phyloP scores from a whole-genome alignment of 2,888 invertebrate genomes.

The Amphimallon solstitiale region DNA sequence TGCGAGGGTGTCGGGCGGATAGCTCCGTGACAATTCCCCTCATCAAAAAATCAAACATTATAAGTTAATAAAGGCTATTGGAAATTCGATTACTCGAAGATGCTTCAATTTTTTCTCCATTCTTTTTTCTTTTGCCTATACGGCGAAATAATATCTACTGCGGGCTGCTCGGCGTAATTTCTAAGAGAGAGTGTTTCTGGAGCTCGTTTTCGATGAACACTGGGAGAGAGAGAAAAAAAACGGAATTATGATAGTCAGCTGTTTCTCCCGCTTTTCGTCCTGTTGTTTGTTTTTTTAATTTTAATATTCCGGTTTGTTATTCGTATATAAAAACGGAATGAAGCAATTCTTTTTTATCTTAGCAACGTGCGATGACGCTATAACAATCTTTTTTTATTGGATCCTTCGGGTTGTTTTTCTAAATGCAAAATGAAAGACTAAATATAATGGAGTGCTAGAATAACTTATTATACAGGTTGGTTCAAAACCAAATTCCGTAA shows the following conservation, averaged over 20 bases:
- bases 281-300: not conserved
- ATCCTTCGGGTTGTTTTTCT: too few relatives aligned
- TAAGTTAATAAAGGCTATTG: constrained; percentile 25
- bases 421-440: too few relatives aligned
- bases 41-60: constrained; percentile 36
- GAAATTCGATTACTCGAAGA: constrained; percentile 29
- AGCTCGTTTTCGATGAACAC: too few relatives aligned
- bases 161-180: not conserved
- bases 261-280: not conserved
- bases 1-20: not conserved
- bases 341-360: too few relatives aligned
- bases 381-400: too few relatives aligned
- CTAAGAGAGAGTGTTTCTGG: too few relatives aligned
- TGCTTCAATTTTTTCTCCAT: not conserved
- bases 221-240: too few relatives aligned
- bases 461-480: too few relatives aligned
- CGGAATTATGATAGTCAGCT: not conserved
- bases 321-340: not conserved
- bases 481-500: too few relatives aligned
- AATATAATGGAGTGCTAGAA: too few relatives aligned
- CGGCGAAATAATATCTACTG: constrained; percentile 31
- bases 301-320: not conserved
- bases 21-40: constrained; percentile 27
- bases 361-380: too few relatives aligned
- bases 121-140: constrained; percentile 1